Evolutionary conservation across 2,888 invertebrate genomes (phyloP), one percentile per base, ranked within the genome.

Genomic region (Prosopocoilus inquinatus): DNA sequence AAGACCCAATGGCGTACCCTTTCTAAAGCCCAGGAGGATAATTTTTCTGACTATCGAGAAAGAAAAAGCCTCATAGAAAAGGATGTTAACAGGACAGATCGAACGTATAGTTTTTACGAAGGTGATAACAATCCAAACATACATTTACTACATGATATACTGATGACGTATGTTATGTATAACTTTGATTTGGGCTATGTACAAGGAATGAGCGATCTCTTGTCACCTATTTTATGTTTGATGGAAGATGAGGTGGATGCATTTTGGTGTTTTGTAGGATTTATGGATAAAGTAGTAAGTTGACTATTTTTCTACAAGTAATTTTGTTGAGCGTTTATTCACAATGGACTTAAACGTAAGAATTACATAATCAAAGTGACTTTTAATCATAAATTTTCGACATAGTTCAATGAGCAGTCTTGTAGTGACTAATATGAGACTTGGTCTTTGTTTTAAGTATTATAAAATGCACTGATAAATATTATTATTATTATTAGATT

Each of bases 91-190:
- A 82, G 99, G 64, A 98, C 98, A 0, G 98, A 99, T 73, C 82
- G 98, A 63, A 90, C 90, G 0, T 87, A 93, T 67, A 86, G 89
- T 5, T 98, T 90, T 77, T 99, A 88, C 76, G 88, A 92, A n/a
- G 97, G 96, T 0, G 95, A 96, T 60, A 86, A 92, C 66, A 97
- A 97, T 77, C 86, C 90, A 0, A 96, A 98, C 76, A 78, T 98
- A 50, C 81, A 84, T 54, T 82, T 90, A 9, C 78, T 99, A 2
- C 87, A 91, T 65, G 95, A 97, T 71, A 93, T 99, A 64, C 82
- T 99, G 2, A 94, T 98, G 94, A 98, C 98, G 0, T 99, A 98
- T 73, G 90, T 95, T 36, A 97, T 98, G 97, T 97, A 95, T 74
- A 96, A 98, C 80, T 98, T 98, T 75, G 97, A 99, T 79, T 80